phyloP scores from a whole-genome alignment of 2,888 invertebrate species.

The Corythucha ciliata region DNA sequence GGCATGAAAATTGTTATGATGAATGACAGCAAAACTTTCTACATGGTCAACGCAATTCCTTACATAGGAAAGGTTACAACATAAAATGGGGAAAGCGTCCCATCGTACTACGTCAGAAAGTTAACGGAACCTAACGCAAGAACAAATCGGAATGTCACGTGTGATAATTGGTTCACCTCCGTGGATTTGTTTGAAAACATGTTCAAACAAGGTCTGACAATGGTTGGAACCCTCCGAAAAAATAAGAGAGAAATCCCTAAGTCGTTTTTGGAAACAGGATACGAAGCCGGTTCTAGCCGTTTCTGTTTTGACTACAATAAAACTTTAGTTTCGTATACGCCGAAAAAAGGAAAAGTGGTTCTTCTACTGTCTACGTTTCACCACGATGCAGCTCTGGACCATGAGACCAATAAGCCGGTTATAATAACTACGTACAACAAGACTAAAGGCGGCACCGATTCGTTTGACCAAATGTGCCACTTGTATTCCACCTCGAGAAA shows the following conservation, averaged over 20 bases:
- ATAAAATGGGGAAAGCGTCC: not conserved
- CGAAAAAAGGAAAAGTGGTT: slow-evolving; percentile 6
- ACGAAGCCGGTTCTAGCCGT: not conserved
- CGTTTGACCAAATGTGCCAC: slow-evolving; percentile 34
- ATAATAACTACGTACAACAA: slow-evolving; percentile 33
- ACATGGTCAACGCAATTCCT: slow-evolving; percentile 23
- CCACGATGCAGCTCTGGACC: slow-evolving; percentile 19
- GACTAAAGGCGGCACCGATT: slow-evolving; percentile 35
- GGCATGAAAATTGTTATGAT: slow-evolving; percentile 9
- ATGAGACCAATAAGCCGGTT: slow-evolving; percentile 28
- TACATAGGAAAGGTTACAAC: slow-evolving; percentile 8
- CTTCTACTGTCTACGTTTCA: not conserved
- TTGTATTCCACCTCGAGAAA: slow-evolving; percentile 27
- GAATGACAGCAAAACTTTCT: slow-evolving; percentile 18
- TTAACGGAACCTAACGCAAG: too few species aligned
- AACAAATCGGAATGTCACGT: too few species aligned
- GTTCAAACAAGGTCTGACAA: slow-evolving; percentile 4
- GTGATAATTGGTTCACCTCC: too few species aligned
- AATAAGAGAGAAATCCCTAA: slow-evolving; percentile 7
- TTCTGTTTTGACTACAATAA: slow-evolving; percentile 8
- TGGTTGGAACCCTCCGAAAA: slow-evolving; percentile 6
- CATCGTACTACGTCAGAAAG: too few species aligned
- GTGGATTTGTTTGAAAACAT: too few species aligned
- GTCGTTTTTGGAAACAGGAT: not conserved
- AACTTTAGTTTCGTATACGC: slow-evolving; percentile 4